phyloP scores from a whole-genome alignment of 2,797 vertebrate genomes.

The Meriones psammophilus region DNA sequence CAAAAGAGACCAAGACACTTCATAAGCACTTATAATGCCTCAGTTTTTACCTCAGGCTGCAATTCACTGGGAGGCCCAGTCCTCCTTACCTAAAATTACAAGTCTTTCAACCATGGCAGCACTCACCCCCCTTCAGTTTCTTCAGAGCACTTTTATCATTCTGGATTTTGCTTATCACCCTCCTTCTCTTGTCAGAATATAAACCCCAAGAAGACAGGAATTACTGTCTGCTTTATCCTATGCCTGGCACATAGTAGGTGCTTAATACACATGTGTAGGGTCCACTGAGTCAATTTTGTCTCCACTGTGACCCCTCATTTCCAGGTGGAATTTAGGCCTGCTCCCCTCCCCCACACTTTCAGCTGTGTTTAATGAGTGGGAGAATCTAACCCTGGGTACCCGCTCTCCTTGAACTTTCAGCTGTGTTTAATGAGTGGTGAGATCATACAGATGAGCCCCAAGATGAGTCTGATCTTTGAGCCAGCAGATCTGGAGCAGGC shows the following conservation, averaged over 20 bases:
- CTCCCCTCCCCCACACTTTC: background rate
- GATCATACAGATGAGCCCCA: slow-evolving; percentile 97
- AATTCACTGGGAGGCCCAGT: background rate
- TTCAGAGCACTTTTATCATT: background rate
- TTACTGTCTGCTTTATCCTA: slow-evolving; percentile 34
- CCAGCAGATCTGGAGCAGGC: slow-evolving; percentile 96
- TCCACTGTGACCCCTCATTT: background rate
- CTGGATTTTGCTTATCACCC: slow-evolving; percentile 23
- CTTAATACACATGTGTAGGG: background rate
- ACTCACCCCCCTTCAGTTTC: background rate
- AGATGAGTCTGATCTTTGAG: slow-evolving; percentile 98
- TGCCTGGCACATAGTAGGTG: background rate
- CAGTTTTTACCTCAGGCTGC: background rate
- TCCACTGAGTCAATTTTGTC: background rate
- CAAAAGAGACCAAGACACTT: background rate
- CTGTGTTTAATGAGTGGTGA: slow-evolving; percentile 92
- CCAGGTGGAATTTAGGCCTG: background rate
- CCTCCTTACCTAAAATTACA: slow-evolving; percentile 1
- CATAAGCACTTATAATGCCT: background rate
- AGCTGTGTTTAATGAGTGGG: background rate
- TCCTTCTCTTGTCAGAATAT: background rate
- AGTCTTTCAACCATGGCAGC: background rate
- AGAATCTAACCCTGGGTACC: background rate
- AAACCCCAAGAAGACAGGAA: background rate
- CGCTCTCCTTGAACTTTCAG: background rate